phyloP scores from a whole-genome alignment of 2,797 vertebrate species.

The Mormyrops boulengeri region DNA sequence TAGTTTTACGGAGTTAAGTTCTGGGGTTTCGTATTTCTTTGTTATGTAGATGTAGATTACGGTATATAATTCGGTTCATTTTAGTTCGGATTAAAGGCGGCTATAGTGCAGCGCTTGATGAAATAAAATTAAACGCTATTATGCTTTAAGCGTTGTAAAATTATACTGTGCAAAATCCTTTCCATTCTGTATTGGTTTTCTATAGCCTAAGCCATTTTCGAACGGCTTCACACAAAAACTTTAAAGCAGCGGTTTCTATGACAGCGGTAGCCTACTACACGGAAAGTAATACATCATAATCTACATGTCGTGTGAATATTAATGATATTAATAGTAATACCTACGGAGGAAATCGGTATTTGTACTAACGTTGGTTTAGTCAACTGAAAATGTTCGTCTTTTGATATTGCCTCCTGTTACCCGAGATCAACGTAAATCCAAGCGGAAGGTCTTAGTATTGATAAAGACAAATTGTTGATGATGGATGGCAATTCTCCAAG shows the following conservation, averaged over 20 bases:
- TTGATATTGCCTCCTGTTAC: background rate
- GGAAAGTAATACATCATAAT: background rate
- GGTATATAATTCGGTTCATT: background rate
- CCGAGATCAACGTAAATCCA: background rate
- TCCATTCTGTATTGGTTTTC: background rate
- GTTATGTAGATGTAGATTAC: background rate
- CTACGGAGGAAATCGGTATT: background rate
- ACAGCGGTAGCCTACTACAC: background rate
- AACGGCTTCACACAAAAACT: background rate
- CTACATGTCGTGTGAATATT: background rate
- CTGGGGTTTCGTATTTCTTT: background rate
- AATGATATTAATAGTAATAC: background rate
- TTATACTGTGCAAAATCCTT: background rate
- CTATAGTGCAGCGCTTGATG: background rate
- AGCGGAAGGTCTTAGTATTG: background rate
- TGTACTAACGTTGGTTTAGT: background rate
- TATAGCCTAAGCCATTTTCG: background rate
- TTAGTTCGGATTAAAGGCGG: background rate
- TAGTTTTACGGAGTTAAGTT: background rate
- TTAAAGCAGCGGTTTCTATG: slow-evolving; percentile 13
- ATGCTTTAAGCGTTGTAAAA: background rate
- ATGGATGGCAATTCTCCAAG: background rate
- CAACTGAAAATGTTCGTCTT: background rate
- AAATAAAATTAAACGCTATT: background rate
- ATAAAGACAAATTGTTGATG: background rate